Conservation (phyloP, 1,140 invertebrate species). For the Diachasma alloeum region DNA sequence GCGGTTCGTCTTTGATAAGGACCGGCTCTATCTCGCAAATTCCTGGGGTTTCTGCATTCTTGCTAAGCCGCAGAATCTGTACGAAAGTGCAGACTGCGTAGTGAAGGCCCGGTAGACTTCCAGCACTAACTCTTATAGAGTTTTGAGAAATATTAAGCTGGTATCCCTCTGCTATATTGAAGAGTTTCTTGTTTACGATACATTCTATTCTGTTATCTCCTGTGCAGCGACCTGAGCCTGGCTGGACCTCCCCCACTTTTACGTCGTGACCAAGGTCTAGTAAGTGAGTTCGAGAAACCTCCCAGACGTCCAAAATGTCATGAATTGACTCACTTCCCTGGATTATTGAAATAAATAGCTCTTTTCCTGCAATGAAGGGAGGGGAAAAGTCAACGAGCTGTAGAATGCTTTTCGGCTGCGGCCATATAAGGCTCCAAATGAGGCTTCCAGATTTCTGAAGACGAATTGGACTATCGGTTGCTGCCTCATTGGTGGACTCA, state of each 20-base stretch:
- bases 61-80: slow-evolving; percentile 69
- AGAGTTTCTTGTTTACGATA: slow-evolving; percentile 61
- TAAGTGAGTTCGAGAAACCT: slow-evolving; percentile 61
- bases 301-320: slow-evolving; percentile 68
- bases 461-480: slow-evolving; percentile 49
- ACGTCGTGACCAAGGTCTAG: slow-evolving; percentile 62
- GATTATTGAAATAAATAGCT: slow-evolving; percentile 65
- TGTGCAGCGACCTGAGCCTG: slow-evolving; percentile 54
- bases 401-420: slow-evolving; percentile 69
- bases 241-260: slow-evolving; percentile 65
- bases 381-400: slow-evolving; percentile 64
- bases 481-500: slow-evolving; percentile 47
- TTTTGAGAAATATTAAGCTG: slow-evolving; percentile 64
- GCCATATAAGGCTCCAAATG: slow-evolving; percentile 68
- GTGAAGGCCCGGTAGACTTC: slow-evolving; percentile 68
- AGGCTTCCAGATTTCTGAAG: slow-evolving; percentile 41
- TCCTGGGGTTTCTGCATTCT: slow-evolving; percentile 48
- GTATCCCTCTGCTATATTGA: slow-evolving; percentile 61
- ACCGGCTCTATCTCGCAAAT: slow-evolving; percentile 58
- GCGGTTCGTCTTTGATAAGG: slow-evolving; percentile 71
- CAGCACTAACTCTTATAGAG: slow-evolving; percentile 68
- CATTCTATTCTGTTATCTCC: slow-evolving; percentile 62
- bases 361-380: slow-evolving; percentile 62
- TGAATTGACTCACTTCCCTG: slow-evolving; percentile 59
- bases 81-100: slow-evolving; percentile 71